These are phyloP conservation scores for Phrynocephalus forsythii DNA, from an alignment of 2,797 vertebrate species.

Conservation along the genomic window DNA sequence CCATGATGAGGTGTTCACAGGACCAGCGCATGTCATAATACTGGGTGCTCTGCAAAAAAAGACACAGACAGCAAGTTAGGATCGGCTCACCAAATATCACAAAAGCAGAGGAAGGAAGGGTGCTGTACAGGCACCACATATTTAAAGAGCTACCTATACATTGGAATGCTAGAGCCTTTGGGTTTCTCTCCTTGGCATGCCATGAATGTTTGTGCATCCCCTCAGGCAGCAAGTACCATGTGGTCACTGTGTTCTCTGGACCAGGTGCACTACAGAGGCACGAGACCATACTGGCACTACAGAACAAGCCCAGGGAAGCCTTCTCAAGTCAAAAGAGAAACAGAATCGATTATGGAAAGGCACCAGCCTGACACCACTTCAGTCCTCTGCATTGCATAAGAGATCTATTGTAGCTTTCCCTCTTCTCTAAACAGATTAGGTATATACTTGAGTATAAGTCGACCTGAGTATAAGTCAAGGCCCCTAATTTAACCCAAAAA, in stretches of 20 bases:
- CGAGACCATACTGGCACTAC: not conserved
- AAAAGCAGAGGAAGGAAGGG: slow-evolving; percentile 51
- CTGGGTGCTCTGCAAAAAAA: slow-evolving; percentile 92
- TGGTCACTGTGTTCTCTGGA: slow-evolving; percentile 43
- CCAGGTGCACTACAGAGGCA: slow-evolving; percentile 11
- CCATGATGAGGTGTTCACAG: slow-evolving; percentile 99
- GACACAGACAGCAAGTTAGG: slow-evolving; percentile 51
- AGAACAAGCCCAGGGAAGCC: not conserved
- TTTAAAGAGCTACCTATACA: slow-evolving; percentile 59
- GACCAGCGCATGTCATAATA: slow-evolving; percentile 99
- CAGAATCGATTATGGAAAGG: not conserved
- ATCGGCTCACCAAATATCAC: not conserved
- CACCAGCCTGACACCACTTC: not conserved
- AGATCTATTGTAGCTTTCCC: slow-evolving; percentile 23
- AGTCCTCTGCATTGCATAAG: not conserved
- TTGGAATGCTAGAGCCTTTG: slow-evolving; percentile 58
- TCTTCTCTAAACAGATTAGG: slow-evolving; percentile 27
- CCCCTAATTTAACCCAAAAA: too few relatives aligned
- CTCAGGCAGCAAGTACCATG: slow-evolving; percentile 40
- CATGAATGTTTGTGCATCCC: slow-evolving; percentile 43
- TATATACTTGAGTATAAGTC: too few relatives aligned
- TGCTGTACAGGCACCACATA: slow-evolving; percentile 55
- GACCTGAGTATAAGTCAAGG: too few relatives aligned
- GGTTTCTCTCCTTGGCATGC: slow-evolving; percentile 52
- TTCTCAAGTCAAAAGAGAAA: not conserved